Base-by-base conservation (phyloP, 1,140 invertebrate species). In the Plectrocnemia conspersa region DNA sequence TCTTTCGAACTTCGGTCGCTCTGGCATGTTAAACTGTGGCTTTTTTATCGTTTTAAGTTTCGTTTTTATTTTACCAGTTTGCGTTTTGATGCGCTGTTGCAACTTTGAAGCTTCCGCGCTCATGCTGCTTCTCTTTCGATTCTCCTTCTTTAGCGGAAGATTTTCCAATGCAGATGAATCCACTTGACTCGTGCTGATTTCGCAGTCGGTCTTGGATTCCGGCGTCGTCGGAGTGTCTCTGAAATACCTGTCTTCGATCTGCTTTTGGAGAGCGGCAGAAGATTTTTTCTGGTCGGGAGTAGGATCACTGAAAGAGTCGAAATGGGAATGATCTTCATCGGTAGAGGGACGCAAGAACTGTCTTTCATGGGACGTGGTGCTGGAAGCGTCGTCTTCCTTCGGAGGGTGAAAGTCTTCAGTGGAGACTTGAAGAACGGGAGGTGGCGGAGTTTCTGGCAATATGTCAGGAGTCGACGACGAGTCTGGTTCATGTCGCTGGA, bases 101-200 rank as follows among this genome's bases (percentile, higher is more conserved):
- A 78, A 64, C 62, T 71, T 75, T 1, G 58, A 48, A 49, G 61
- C 70, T 29, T 73, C 69, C 41, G 52, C 57, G 15, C 46, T 63
- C 49, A 77, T 74, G 6, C 66, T 55, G 58, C 66, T 72, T 67
- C 77, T 79, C 27, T 71, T 74, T 38, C 79, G 70, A 59, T 74
- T 79, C 44, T 77, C 80, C 53, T 77, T 74, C 59, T 78, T 78
- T 9, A 81, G 66, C 0, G 82, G 81, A 52, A 82, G 66, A 54
- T 84, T 78, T 65, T 83, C 82, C 41, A 83, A 70, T 23, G 74
- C 76, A 33, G 77, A 79, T 15, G 80, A 80, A 66, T 85, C 82
- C 47, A 83, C 77, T 72, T 85, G 81, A 67, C 79, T 83, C 29
- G 81, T 82, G 60, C 81, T 82, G 48, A 84, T 69, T 67, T 84